Evolutionary conservation across 2,797 vertebrate genomes (phyloP), one percentile per base, ranked within the genome.

Genomic region (Glyptemys insculpta): DNA sequence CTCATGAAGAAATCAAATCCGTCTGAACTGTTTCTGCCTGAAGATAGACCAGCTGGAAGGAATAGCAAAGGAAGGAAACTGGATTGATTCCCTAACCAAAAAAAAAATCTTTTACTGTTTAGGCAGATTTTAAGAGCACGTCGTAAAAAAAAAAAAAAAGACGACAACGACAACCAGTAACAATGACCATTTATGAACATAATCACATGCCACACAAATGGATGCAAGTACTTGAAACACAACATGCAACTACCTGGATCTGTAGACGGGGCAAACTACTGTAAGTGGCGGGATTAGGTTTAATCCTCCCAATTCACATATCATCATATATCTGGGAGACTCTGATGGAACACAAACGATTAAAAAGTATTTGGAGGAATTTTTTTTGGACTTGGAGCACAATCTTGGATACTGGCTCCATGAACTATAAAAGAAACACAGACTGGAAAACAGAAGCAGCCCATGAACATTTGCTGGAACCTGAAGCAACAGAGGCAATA

Each of bases 401-500:
- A 79, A 91, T 94, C 95, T 97, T 81, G 85, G 92, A 92, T 95
- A 95, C 96, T 91, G 96, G 90, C 92, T 96, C 91, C 83, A 84
- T 1, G 14, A 91, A 90, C 91, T 86, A 88, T 94, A 96, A 96
- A 97, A 96, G 85, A 94, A 96, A 93, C 57, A 95, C 83, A 95
- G 87, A 59, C 87, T 92, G 81, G 85, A 94, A 96, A 96, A 83
- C 54, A 96, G 92, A 53, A 97, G 94, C 90, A 93, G 84, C 6
- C 81, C 0, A 50, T 83, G 78, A 76, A 88, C 74, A 86, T 91
- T 90, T 97, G 91, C 89, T 97, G 94, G 95, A 95, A 96, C 92
- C 97, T 88, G 95, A 97, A 96, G 88, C 86, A 96, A 94, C 85
- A 90, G 82, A 96, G 68, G 88, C 84, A 97, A 85, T 95, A 97